These are phyloP conservation scores for Uloborus diversus DNA, from an alignment of 1,140 invertebrate genomes.

Conservation along the genomic window DNA sequence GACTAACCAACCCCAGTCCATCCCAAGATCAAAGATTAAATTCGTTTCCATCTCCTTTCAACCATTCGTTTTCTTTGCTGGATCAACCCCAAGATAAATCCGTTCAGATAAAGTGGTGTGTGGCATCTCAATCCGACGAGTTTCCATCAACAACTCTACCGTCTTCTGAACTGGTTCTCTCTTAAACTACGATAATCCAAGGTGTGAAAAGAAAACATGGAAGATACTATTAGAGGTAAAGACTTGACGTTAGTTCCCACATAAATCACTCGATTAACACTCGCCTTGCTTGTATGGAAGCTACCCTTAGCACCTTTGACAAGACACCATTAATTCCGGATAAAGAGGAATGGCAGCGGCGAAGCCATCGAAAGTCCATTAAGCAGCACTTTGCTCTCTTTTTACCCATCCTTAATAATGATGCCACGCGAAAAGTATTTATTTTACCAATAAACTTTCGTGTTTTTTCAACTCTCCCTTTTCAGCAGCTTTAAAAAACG, in stretches of 20 bases:
- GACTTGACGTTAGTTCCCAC: constrained; percentile 23
- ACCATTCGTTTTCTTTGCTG: too few relatives aligned
- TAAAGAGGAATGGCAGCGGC: constrained; percentile 24
- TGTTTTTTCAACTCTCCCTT: background rate
- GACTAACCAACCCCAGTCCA: too few relatives aligned
- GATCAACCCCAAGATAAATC: constrained; percentile 17
- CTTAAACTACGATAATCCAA: constrained; percentile 37
- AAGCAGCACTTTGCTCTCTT: constrained; percentile 34
- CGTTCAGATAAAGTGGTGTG: constrained; percentile 14
- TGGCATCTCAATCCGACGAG: constrained; percentile 15
- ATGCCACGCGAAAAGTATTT: constrained; percentile 31
- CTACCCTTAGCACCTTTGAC: constrained; percentile 22
- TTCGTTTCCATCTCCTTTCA: too few relatives aligned
- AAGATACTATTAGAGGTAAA: constrained; percentile 39
- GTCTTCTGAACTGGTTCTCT: background rate
- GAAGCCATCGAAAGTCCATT: constrained; percentile 48
- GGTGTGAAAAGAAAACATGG: constrained; percentile 41
- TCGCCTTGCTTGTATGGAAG: constrained; percentile 19
- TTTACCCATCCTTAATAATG: constrained; percentile 18
- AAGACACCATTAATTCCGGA: constrained; percentile 47
- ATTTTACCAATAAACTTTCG: constrained; percentile 33
- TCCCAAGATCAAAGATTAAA: too few relatives aligned
- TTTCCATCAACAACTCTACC: background rate
- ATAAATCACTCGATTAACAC: constrained; percentile 50
- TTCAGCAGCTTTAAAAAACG: too few relatives aligned